Base-by-base conservation (phyloP, 2,113 vertebrate genomes). In the Macquaria australasica region DNA sequence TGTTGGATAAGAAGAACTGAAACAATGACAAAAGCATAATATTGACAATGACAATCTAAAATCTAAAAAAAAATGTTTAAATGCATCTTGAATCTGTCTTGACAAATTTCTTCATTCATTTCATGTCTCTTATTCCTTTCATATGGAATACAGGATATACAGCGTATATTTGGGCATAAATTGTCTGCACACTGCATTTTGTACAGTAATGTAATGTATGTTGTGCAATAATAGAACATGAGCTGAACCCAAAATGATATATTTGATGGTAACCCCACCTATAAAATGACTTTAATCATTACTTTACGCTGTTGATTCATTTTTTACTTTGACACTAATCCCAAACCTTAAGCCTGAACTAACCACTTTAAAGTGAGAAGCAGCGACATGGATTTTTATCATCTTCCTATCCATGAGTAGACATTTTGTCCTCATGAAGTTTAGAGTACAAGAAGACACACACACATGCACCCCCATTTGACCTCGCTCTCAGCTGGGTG, bases 401-500 rank as follows among this genome's bases (percentile, higher is more conserved):
- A 23, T 59, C 23, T 31, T 70, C n/a, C 5, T 48, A 3, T 64
- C 31, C 53, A 75, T 3, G 31, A 72, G 14, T 70, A 53, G 51
- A 82, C 72, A 59, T 63, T 73, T 31, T 67, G 39, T 60, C 71
- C 23, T 45, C 23, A 64, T 66, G 53, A 60, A 77, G 60, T 48
- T 8, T 50, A 73, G 55, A 45, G 8, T 8, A 39, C 55, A 56
- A 60, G 16, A 48, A 41, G 5, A 60, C 8, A 68, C 25, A 58
- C 25, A 58, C 58, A 67, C 50, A 67, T 16, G 18, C 83, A 62
- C 73, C 68, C 60, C 62, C 2, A 51, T 91, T 73, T 93, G 89
- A 94, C 88, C 93, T 82, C 86, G 92, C 80, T 86, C 81, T 94
- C 77, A 87, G 84, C 87, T 68, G 62, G 58, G 62, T 56, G 68